Evolutionary conservation across 2,113 vertebrate species (phyloP), one percentile per base, ranked within the genome.

Genomic region (Trochalopteron elliotii): DNA sequence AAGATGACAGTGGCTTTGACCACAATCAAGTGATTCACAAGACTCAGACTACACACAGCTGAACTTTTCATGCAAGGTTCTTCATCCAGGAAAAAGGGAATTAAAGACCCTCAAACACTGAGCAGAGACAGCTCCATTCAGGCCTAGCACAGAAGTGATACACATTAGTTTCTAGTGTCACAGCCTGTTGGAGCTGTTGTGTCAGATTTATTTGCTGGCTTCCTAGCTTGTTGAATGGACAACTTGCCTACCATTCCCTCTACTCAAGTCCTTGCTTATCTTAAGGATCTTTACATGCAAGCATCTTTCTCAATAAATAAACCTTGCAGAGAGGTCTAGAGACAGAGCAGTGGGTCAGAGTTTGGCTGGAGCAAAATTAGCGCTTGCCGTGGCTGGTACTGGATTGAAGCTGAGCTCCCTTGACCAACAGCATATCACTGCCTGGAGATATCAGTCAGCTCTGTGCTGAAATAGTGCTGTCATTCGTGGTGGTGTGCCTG

Each of bases 1-100:
- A 92, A 90, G 76, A 60, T 78, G 64, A 67, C 86, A 49, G 65
- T 83, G 72, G 49, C 77, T 83, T 96, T 95, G 65, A 93, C 59
- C 65, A 85, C 61, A 87, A 79, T 60, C 1, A 7, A 78, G 44
- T 65, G 50, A 72, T 91, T 94, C 59, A 90, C 35, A 81, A 52
- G 55, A 65, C 35, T 50, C 9, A 5, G 63, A 50, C 56, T 69
- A 72, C 35, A 40, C 27, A 35, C 49, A 71, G 72, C 50, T 93
- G 68, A 84, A 69, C 49, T 89, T 56, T 71, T 50, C 68, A n/a
- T 55, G n/a, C 63, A 79, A 31, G 44, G 33, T 72, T 87, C 40
- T 94, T 85, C 19, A 49, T 69, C 0, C 9, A 70, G 80, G 63
- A 90, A 92, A 56, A 93, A 55, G 27, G 17, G 40, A 90, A 69